These are phyloP conservation scores for Phyto melanocephala DNA, from an alignment of 2,888 invertebrate genomes.

Conservation along the genomic window DNA sequence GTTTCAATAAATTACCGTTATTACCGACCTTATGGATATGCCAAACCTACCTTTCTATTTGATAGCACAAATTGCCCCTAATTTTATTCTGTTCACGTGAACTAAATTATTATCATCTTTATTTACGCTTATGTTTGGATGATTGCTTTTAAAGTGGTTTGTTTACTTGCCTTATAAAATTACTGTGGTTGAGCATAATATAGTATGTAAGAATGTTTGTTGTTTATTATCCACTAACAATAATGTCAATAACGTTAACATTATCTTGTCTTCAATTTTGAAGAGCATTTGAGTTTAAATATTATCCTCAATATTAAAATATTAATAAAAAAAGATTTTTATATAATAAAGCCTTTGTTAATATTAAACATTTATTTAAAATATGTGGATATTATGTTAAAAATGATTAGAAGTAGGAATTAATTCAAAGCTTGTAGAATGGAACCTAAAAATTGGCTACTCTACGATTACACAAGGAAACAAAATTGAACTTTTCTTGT, in stretches of 20 bases:
- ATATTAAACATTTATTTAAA: too few species aligned
- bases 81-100: background rate
- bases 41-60: background rate
- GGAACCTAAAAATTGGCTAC: too few species aligned
- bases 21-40: background rate
- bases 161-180: background rate
- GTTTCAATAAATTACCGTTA: background rate
- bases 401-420: too few species aligned
- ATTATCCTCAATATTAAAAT: too few species aligned
- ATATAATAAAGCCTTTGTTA: too few species aligned
- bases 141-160: background rate
- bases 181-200: background rate
- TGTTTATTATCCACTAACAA: background rate
- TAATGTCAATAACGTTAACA: background rate
- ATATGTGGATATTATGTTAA: too few species aligned
- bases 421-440: too few species aligned
- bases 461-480: too few species aligned
- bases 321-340: too few species aligned
- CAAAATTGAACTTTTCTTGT: too few species aligned
- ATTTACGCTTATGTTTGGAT: background rate
- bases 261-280: background rate
- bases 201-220: background rate
- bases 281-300: too few species aligned
- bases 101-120: background rate
- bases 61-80: background rate